phyloP scores from a whole-genome alignment of 2,797 vertebrate species.

The Mionectes olivaceus region DNA sequence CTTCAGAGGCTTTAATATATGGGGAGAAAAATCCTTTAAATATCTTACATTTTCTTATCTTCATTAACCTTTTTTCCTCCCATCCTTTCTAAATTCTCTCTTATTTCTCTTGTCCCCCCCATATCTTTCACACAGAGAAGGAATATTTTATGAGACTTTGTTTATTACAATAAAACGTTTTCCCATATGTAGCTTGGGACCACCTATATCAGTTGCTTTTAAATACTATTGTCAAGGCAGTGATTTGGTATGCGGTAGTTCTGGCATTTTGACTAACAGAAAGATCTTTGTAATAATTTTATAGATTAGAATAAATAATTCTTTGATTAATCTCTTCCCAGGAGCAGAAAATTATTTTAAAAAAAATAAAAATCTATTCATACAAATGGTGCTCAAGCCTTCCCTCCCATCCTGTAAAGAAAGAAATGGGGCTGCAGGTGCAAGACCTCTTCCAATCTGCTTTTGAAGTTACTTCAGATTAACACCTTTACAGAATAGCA shows the following conservation, averaged over 20 bases:
- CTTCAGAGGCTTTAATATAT: not conserved
- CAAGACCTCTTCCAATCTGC: not conserved
- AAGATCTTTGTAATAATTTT: not conserved
- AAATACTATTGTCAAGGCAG: not conserved
- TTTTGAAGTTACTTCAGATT: not conserved
- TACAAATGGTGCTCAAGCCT: not conserved
- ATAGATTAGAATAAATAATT: not conserved
- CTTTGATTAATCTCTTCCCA: not conserved
- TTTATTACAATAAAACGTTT: not conserved
- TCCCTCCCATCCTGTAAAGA: not conserved
- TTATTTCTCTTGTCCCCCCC: not conserved
- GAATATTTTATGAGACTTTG: not conserved
- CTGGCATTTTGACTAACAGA: not conserved
- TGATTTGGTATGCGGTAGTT: not conserved
- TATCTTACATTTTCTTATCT: not conserved
- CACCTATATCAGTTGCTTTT: not conserved
- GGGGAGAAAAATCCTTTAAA: not conserved
- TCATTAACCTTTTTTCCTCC: not conserved
- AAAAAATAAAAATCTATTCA: not conserved
- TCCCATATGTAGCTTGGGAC: not conserved
- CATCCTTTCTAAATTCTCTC: not conserved
- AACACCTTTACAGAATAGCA: not conserved
- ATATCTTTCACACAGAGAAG: not conserved
- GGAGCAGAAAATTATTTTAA: not conserved
- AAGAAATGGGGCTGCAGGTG: not conserved